phyloP scores from a whole-genome alignment of 2,113 vertebrate species.

The Leucoraja erinaceus region DNA sequence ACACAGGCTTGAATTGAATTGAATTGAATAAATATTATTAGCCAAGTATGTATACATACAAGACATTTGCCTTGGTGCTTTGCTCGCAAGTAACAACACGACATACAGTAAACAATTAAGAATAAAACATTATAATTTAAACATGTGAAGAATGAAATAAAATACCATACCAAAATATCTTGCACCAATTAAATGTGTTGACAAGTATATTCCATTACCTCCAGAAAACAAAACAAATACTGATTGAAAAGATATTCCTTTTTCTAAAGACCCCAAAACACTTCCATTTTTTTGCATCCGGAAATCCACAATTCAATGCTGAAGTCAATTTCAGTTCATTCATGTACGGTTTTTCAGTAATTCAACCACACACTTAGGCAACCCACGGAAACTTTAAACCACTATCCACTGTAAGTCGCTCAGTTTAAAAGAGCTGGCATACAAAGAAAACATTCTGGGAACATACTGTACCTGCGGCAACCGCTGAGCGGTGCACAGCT shows the following conservation, averaged over 20 bases:
- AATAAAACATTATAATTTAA: too few relatives aligned
- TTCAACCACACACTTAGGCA: background rate
- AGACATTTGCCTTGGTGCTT: too few relatives aligned
- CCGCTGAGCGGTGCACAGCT: background rate
- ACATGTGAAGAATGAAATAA: too few relatives aligned
- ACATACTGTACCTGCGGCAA: background rate
- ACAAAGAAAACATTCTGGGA: background rate
- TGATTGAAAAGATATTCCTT: background rate
- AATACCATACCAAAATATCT: background rate
- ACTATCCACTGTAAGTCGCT: background rate
- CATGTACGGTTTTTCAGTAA: background rate
- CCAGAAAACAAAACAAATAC: background rate
- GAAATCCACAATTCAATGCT: background rate
- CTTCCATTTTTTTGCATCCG: background rate
- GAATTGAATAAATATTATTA: too few relatives aligned
- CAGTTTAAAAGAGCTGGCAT: background rate
- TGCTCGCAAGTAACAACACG: too few relatives aligned
- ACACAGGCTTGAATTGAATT: background rate
- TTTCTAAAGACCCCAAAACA: background rate
- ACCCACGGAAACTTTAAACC: background rate
- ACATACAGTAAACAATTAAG: too few relatives aligned
- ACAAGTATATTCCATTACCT: conserved; percentile 4
- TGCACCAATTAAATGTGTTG: background rate
- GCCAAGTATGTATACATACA: too few relatives aligned
- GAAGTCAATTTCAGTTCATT: background rate